phyloP scores from a whole-genome alignment of 2,888 invertebrate genomes.

The Troides helena region DNA sequence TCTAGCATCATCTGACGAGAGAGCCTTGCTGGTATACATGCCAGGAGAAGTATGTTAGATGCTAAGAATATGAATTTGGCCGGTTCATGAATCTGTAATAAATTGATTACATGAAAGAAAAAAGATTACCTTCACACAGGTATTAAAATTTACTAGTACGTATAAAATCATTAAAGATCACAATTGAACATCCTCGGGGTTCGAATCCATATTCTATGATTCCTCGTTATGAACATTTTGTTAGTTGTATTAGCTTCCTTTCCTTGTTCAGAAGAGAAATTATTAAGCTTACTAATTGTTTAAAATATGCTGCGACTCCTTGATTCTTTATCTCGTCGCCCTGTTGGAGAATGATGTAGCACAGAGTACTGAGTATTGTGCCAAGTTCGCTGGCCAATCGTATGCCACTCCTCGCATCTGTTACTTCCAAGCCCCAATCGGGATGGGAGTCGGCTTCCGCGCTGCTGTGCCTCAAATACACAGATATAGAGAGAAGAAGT shows the following conservation, averaged over 20 bases:
- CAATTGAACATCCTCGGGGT: no score
- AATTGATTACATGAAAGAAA: not conserved
- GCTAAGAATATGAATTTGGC: constrained; percentile 96
- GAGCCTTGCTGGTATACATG: constrained; percentile 93
- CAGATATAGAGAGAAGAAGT: constrained; percentile 91
- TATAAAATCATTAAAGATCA: no score
- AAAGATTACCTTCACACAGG: no score
- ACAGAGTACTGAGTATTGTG: constrained; percentile 91
- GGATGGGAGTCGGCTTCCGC: constrained; percentile 60
- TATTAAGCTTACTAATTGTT: constrained; percentile 87
- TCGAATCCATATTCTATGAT: no score
- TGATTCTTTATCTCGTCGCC: constrained; percentile 97
- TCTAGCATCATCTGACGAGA: constrained; percentile 88
- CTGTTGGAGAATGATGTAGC: constrained; percentile 94
- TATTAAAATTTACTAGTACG: no score
- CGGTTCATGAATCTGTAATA: constrained; percentile 91
- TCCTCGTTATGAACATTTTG: no score
- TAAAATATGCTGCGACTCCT: constrained; percentile 92
- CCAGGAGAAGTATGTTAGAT: constrained; percentile 93
- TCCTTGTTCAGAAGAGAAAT: not conserved
- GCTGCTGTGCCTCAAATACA: constrained; percentile 89
- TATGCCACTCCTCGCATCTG: constrained; percentile 66
- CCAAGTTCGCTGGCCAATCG: constrained; percentile 91
- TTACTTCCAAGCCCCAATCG: constrained; percentile 62
- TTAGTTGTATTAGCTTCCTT: no score